phyloP scores from a whole-genome alignment of 2,888 invertebrate species.

The Drosophila setosimentum region DNA sequence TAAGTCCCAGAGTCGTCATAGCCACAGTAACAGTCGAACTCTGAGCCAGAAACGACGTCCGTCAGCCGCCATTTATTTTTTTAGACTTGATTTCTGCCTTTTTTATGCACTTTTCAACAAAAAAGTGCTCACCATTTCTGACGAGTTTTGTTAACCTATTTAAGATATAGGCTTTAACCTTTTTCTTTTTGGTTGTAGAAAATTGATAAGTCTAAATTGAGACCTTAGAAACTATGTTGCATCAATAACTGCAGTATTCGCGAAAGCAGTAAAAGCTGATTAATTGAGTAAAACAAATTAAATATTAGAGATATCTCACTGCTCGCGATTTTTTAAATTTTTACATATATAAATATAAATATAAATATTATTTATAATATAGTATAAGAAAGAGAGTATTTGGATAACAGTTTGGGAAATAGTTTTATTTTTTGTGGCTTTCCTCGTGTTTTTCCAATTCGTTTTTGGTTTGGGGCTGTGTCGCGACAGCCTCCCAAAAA shows the following conservation, averaged over 20 bases:
- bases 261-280: background rate
- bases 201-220: background rate
- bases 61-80: conserved; percentile 51
- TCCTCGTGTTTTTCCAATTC: conserved; percentile 6
- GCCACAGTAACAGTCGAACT: conserved; percentile 15
- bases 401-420: background rate
- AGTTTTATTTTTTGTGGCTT: conserved; percentile 8
- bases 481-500: conserved; percentile 67
- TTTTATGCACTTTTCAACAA: conserved; percentile 6
- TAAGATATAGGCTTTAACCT: background rate
- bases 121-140: conserved; percentile 16
- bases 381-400: conserved; percentile 6
- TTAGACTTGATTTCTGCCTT: conserved; percentile 3
- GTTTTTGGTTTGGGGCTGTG: conserved; percentile 36
- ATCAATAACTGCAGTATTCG: background rate
- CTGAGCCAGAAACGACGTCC: conserved; percentile 38
- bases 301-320: background rate
- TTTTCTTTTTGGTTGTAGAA: background rate
- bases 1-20: conserved; percentile 22
- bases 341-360: background rate
- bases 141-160: conserved; percentile 9
- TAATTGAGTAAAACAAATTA: background rate
- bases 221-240: background rate
- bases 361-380: background rate
- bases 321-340: background rate